Percentiles rank a stretch among this genome's conserved stretches.
phyloP scores from a whole-genome alignment of 35 echinoderm and acorn worm species.

The Heliocidaris tuberculata region DNA sequence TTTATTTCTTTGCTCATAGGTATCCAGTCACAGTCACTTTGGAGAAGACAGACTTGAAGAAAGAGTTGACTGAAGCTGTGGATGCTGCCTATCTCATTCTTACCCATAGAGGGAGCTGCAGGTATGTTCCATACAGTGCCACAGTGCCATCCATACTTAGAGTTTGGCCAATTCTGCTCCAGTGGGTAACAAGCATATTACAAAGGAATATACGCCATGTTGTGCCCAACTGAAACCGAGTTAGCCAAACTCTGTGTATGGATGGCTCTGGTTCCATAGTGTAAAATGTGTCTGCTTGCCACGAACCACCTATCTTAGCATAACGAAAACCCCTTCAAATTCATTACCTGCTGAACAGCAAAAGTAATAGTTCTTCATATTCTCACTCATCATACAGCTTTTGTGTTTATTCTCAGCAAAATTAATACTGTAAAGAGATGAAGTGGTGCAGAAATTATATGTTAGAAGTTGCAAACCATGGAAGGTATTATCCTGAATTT shows the following conservation, averaged over 20 bases:
- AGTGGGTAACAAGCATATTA: neutral
- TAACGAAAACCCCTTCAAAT: no score
- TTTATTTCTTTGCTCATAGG: slow-evolving; percentile 25
- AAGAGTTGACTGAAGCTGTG: slow-evolving; percentile 56
- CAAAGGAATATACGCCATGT: neutral
- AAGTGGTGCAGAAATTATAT: no score
- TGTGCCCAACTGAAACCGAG: neutral
- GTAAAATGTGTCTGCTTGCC: no score
- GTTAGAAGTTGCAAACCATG: no score
- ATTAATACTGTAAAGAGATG: no score
- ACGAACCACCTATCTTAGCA: no score
- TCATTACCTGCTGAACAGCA: no score
- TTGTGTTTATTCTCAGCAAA: no score
- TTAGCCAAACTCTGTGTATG: neutral
- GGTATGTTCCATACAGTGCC: slow-evolving; percentile 53
- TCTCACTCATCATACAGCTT: no score
- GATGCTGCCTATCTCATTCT: slow-evolving; percentile 67
- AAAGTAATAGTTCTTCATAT: no score
- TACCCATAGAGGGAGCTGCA: slow-evolving; percentile 61
- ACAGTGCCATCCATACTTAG: neutral
- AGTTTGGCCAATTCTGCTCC: neutral
- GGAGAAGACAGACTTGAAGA: slow-evolving; percentile 62
- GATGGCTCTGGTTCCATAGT: neutral
- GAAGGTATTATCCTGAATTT: no score
- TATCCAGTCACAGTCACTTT: slow-evolving; percentile 73